Evolutionary conservation across 1,140 invertebrate species (phyloP).

Genomic region (Diachasmimorpha longicaudata): DNA sequence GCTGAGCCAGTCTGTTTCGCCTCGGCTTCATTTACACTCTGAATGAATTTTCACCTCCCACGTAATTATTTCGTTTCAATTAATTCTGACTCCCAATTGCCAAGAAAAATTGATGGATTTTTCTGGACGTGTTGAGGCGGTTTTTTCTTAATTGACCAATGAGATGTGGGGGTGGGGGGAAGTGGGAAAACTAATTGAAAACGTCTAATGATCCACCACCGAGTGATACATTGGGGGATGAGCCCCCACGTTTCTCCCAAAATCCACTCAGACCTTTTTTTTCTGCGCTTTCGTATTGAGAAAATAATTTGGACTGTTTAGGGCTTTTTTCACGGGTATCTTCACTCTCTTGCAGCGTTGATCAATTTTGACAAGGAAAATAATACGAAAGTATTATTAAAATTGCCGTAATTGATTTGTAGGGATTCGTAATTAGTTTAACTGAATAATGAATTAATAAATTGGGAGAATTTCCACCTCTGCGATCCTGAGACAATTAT

Average conservation of each 20-base stretch:
- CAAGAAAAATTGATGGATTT: constrained; percentile 35
- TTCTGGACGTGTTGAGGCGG: constrained; percentile 55
- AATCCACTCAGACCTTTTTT: not conserved
- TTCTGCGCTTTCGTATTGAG: not conserved
- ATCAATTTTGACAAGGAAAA: no score
- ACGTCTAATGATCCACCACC: constrained; percentile 59
- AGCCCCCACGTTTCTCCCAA: not conserved
- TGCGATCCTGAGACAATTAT: no score
- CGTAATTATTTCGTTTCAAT: not conserved
- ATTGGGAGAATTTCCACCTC: no score
- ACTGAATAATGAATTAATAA: no score
- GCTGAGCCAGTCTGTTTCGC: not conserved
- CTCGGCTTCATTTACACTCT: not conserved
- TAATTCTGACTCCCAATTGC: not conserved
- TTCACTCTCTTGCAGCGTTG: constrained; percentile 46
- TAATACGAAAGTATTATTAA: no score
- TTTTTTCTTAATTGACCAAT: constrained; percentile 59
- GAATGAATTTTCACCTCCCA: no score
- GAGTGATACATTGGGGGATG: constrained; percentile 60
- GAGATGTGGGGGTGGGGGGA: not conserved
- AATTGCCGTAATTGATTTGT: no score
- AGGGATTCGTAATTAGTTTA: no score
- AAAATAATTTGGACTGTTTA: no score
- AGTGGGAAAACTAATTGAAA: constrained; percentile 62
- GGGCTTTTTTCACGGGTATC: constrained; percentile 30